Conservation (phyloP, 2,113 vertebrate species). For the Chlorocebus sabaeus region DNA sequence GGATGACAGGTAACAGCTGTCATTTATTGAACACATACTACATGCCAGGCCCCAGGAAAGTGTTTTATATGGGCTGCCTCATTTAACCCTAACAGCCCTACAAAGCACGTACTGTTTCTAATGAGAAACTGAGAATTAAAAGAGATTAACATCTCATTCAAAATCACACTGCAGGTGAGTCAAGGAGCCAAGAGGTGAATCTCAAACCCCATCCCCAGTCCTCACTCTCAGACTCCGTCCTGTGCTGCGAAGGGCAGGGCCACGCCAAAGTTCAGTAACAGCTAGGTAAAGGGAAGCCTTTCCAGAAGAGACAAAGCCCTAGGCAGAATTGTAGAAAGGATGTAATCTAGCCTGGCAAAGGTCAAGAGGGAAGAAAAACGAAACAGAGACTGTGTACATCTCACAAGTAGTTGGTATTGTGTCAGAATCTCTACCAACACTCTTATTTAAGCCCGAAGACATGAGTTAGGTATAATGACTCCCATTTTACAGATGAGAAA, state of each 20-base stretch:
- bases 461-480: background rate
- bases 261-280: background rate
- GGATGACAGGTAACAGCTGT: no score
- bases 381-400: fast-evolving
- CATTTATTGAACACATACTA: background rate
- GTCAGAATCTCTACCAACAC: background rate
- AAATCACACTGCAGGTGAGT: background rate
- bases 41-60: background rate
- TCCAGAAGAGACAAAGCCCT: background rate
- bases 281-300: background rate
- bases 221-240: fast-evolving
- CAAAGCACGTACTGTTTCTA: fast-evolving
- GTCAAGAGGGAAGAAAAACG: background rate
- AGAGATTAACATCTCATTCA: background rate
- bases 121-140: background rate
- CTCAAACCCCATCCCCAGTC: background rate
- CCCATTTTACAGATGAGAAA: background rate
- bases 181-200: background rate
- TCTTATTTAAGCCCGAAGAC: background rate
- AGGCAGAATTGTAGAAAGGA: background rate
- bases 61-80: background rate
- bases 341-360: fast-evolving
- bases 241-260: background rate
- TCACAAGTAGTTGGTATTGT: fast-evolving
- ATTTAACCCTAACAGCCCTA: background rate